These are phyloP conservation scores for Stratiomys singularior DNA, from an alignment of 2,888 invertebrate genomes.

Conservation along the genomic window DNA sequence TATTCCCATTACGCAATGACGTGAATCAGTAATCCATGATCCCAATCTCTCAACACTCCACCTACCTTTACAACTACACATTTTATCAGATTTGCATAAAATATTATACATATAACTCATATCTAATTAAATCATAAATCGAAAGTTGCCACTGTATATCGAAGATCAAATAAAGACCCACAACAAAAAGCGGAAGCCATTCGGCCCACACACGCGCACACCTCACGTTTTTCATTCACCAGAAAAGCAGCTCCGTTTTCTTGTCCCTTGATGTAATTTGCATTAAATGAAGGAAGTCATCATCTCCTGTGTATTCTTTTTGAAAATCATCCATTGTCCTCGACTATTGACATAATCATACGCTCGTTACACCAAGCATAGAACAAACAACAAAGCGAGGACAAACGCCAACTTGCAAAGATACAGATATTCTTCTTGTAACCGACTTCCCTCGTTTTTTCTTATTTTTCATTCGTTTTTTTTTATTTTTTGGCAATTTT, in stretches of 20 bases:
- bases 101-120: slow-evolving; percentile 1
- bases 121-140: slow-evolving; percentile 43
- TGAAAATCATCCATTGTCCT: slow-evolving; percentile 42
- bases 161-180: too few relatives aligned
- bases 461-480: too few relatives aligned
- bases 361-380: background rate
- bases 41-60: background rate
- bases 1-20: too few relatives aligned
- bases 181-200: slow-evolving; percentile 33
- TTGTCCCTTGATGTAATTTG: slow-evolving; percentile 21
- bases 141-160: slow-evolving; percentile 21
- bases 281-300: slow-evolving; percentile 46
- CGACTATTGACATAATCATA: slow-evolving; percentile 5
- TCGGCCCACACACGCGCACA: slow-evolving; percentile 29
- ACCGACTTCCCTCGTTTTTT: too few relatives aligned
- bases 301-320: slow-evolving; percentile 37
- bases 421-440: background rate
- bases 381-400: slow-evolving; percentile 6
- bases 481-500: too few relatives aligned
- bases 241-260: background rate
- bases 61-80: background rate
- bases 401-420: slow-evolving; percentile 19
- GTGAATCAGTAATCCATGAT: too few relatives aligned
- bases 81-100: slow-evolving; percentile 14
- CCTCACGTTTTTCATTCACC: slow-evolving; percentile 16